Evolutionary conservation across 1,140 invertebrate genomes (phyloP).

Genomic region (Parapsyche elsis): DNA sequence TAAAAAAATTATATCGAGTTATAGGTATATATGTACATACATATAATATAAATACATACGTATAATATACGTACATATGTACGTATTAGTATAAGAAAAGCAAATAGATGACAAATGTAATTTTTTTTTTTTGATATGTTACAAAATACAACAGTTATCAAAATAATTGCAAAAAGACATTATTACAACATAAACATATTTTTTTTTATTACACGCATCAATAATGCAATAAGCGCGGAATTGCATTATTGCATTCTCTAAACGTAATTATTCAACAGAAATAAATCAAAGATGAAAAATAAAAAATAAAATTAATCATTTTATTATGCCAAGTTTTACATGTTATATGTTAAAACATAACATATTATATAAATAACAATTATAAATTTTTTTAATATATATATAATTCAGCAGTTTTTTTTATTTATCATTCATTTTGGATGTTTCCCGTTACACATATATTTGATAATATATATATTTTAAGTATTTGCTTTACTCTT

Average conservation of each 20-base stretch:
- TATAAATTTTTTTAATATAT: constrained; percentile 30
- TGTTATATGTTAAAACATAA: constrained; percentile 35
- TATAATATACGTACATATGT: neutral
- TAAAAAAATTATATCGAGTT: constrained; percentile 20
- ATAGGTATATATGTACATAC: constrained; percentile 9
- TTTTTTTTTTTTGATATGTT: constrained; percentile 17
- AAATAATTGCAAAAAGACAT: neutral
- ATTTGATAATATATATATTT: constrained; percentile 5
- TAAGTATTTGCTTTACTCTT: neutral
- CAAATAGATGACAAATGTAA: constrained; percentile 14
- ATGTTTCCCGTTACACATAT: neutral
- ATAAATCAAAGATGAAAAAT: constrained; percentile 25
- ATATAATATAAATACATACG: neutral
- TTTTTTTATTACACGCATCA: neutral
- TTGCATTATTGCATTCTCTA: neutral
- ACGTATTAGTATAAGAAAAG: constrained; percentile 1
- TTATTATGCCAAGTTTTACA: constrained; percentile 36
- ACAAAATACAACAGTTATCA: constrained; percentile 23
- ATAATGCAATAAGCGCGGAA: neutral
- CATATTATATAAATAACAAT: constrained; percentile 40
- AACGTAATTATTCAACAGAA: neutral
- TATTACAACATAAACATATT: neutral
- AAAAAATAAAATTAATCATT: constrained; percentile 28
- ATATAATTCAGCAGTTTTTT: constrained; percentile 15
- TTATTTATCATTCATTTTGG: constrained; percentile 8